Evolutionary conservation across 2,113 vertebrate species (phyloP).

Genomic region (Actinemys pallida): DNA sequence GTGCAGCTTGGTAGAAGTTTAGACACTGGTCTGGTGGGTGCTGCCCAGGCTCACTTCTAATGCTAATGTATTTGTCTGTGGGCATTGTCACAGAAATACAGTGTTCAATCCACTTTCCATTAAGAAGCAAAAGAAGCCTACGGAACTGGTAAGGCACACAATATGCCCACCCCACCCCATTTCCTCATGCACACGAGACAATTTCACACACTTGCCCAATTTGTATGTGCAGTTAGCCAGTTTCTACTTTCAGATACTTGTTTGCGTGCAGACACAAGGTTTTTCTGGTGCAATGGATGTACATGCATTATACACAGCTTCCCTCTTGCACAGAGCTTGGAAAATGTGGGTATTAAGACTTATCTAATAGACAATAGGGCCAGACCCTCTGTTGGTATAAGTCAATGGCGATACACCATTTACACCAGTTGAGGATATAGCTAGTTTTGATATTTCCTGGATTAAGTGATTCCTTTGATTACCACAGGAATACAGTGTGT

Average conservation of each 20-base stretch:
- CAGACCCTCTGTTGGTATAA: not conserved
- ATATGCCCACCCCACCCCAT: not conserved
- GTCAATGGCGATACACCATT: not conserved
- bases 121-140: not conserved
- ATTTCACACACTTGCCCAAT: not conserved
- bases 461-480: not conserved
- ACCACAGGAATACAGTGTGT: not conserved
- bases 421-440: not conserved
- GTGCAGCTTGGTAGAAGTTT: not conserved
- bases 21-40: rapidly evolving
- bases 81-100: not conserved
- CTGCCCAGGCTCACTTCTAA: not conserved
- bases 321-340: rapidly evolving
- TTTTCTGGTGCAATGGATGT: not conserved
- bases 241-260: rapidly evolving
- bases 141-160: not conserved
- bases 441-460: not conserved
- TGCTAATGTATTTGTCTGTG: not conserved
- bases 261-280: rapidly evolving
- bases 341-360: not conserved
- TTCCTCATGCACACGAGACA: rapidly evolving
- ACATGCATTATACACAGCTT: not conserved
- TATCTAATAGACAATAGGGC: not conserved
- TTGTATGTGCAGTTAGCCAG: rapidly evolving
- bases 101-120: not conserved